Evolutionary conservation across 1,140 invertebrate species (phyloP), one percentile per base, ranked within the genome.

Genomic region (Palaemon carinicauda): DNA sequence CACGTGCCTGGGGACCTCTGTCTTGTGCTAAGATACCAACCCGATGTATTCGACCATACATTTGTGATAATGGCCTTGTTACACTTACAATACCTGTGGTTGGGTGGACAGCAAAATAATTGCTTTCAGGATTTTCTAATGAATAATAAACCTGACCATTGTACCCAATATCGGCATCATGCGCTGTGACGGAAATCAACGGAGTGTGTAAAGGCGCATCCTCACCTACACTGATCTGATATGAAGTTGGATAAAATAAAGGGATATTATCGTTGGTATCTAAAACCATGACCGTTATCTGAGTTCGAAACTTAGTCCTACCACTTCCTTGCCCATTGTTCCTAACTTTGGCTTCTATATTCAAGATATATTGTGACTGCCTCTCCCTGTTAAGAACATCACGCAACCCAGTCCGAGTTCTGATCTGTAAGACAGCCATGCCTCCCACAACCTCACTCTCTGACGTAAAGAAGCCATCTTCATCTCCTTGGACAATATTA

Each of bases 141-240:
- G 96, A 98, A 91, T 98, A 99, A 91, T 99, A 99, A 89, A 99
- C 97, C 92, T 99, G 97, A 1, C 97, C 97, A 91, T 99, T 99
- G 71, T 96, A 93, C 1, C 97, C 98, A 10, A 97, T 92, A 91
- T 99, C 98, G 9, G 98, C 97, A 92, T 99, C 98, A 90, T 97
- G 96, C 0, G 98, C 98, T 19, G 94, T 94, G 0, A 94, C 92
- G 80, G 91, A 89, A 0, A 91, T 89, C 29, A 94, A 91, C 75
- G 90, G 92, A 19, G 88, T 93, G 92, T 98, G 96, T 75, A 97
- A 91, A 4, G 96, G 94, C 69, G 95, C 95, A 91, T 98, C 97
- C 91, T 99, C 97, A 12, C 95, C 94, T 19, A 99, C 95, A 31
- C 93, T 94, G 7, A 95, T 94, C 89, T 96, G 95, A 91, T 99